A percentile compares a stretch with the other conserved stretches of the same genome.
Evolutionary conservation across 2,888 invertebrate genomes (phyloP).

Genomic region (Tortrix viridana): DNA sequence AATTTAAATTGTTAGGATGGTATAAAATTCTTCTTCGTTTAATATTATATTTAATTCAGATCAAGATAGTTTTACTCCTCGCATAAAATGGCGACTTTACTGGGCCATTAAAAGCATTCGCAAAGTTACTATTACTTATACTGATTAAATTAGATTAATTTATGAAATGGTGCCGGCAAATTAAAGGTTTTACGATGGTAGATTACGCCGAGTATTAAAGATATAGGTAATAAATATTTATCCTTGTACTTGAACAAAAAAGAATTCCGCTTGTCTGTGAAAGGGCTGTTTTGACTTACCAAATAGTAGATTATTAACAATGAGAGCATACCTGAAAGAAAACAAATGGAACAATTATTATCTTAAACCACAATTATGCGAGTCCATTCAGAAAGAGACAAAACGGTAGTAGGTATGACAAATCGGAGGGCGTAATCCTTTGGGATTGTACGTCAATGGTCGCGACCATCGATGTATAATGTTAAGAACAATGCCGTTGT

Average conservation of each 20-base stretch:
- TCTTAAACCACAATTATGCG: constrained; percentile 1
- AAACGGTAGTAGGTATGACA: constrained; percentile 32
- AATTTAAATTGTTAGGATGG: too few species aligned
- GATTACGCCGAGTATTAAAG: not conserved
- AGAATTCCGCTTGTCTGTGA: constrained; percentile 13
- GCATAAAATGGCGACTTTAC: constrained; percentile 5
- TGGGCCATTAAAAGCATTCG: constrained; percentile 11
- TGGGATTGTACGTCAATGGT: constrained; percentile 28
- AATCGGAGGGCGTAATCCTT: constrained; percentile 23
- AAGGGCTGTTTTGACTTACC: constrained; percentile 32
- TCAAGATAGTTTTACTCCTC: not conserved
- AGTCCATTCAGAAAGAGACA: constrained; percentile 9
- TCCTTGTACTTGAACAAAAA: not conserved
- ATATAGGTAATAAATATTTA: not conserved
- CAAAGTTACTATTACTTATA: constrained; percentile 1
- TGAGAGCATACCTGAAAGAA: constrained; percentile 29
- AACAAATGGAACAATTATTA: constrained; percentile 28
- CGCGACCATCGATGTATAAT: not conserved
- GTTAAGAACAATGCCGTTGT: constrained; percentile 12
- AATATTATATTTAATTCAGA: constrained; percentile 28
- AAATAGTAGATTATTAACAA: constrained; percentile 29
- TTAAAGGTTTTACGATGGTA: not conserved
- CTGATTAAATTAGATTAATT: constrained; percentile 20
- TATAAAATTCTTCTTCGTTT: not conserved
- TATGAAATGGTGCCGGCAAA: constrained; percentile 4